phyloP scores from a whole-genome alignment of 2,113 vertebrate species.

The Craseonycteris thonglongyai region DNA sequence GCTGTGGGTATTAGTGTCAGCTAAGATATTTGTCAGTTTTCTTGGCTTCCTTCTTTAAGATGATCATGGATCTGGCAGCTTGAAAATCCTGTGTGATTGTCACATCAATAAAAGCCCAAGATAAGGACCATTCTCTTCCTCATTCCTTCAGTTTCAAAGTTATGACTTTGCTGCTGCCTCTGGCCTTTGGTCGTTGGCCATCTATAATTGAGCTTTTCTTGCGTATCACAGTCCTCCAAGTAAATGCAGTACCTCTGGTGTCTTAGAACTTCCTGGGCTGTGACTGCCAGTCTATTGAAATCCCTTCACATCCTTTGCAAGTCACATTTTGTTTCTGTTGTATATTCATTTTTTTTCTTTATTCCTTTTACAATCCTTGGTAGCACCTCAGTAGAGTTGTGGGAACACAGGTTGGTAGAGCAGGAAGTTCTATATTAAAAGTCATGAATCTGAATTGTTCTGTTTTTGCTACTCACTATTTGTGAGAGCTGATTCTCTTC shows the following conservation, averaged over 20 bases:
- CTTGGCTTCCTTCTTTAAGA: slow-evolving; percentile 14
- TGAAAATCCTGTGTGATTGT: not conserved
- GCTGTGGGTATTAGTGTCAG: not conserved
- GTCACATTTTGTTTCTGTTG: too few species aligned
- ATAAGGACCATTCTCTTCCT: not conserved
- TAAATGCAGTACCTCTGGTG: not conserved
- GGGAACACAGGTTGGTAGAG: not conserved
- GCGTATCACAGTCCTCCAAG: not conserved
- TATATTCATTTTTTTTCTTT: too few species aligned
- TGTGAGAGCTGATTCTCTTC: not conserved
- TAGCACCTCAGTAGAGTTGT: not conserved
- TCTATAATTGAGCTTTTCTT: not conserved
- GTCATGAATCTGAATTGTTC: not conserved
- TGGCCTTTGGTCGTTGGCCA: not conserved
- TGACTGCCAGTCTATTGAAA: not conserved
- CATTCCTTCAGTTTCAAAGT: not conserved
- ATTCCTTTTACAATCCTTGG: too few species aligned
- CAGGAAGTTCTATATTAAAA: not conserved
- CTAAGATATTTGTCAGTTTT: not conserved
- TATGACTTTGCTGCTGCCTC: not conserved
- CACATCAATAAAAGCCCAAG: not conserved
- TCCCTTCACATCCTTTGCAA: not conserved
- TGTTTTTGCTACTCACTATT: not conserved
- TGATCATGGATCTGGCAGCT: not conserved
- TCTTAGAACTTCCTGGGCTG: not conserved